These are phyloP conservation scores for Tympanoctomys barrerae DNA, from an alignment of 2,797 vertebrate species.

Conservation along the genomic window DNA sequence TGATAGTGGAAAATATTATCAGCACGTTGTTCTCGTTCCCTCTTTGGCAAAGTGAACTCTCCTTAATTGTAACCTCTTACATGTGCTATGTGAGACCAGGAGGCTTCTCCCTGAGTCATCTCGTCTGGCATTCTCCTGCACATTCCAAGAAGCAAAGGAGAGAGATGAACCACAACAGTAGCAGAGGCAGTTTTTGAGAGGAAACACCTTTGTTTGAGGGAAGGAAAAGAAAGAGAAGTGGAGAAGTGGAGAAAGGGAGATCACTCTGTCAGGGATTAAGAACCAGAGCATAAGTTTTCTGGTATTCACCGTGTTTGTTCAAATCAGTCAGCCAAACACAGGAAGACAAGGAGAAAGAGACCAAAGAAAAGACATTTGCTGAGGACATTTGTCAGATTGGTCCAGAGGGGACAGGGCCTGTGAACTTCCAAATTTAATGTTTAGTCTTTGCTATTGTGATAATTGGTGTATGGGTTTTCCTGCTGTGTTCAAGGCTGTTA, in stretches of 20 bases:
- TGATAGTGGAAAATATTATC: constrained; percentile 83
- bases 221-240: background rate
- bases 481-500: background rate
- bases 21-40: constrained; percentile 64
- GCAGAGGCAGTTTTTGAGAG: constrained; percentile 56
- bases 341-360: background rate
- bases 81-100: constrained; percentile 56
- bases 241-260: background rate
- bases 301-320: background rate
- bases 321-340: background rate
- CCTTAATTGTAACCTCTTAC: constrained; percentile 74
- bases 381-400: background rate
- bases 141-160: constrained; percentile 67
- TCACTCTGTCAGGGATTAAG: background rate
- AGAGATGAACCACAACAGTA: constrained; percentile 75
- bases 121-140: constrained; percentile 70
- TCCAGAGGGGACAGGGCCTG: background rate
- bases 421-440: background rate
- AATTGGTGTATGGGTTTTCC: background rate
- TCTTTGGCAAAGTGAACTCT: constrained; percentile 70
- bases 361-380: background rate
- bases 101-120: constrained; percentile 79
- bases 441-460: constrained; percentile 42
- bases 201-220: constrained; percentile 58
- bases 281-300: background rate